phyloP scores from a whole-genome alignment of 1,140 invertebrate genomes.

The Dendrolimus punctatus region DNA sequence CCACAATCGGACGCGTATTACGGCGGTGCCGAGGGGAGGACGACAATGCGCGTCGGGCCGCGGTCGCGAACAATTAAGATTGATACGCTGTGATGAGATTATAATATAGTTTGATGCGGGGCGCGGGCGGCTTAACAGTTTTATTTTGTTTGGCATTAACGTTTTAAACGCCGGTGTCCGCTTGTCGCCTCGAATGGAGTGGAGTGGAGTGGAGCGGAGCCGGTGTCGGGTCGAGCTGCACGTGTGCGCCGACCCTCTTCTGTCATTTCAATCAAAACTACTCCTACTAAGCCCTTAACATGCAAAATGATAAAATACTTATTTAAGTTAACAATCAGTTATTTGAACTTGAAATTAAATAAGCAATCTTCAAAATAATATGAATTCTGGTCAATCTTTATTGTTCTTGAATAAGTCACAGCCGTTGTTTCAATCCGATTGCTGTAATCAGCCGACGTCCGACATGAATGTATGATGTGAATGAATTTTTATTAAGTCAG shows the following conservation, averaged over 20 bases:
- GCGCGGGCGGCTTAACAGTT: slow-evolving; percentile 14
- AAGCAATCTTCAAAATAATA: no score
- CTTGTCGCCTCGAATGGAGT: slow-evolving; percentile 12
- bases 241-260: neutral
- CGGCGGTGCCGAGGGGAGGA: slow-evolving; percentile 9
- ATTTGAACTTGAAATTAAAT: no score
- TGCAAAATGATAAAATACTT: neutral
- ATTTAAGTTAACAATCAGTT: no score
- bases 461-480: no score
- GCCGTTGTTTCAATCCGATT: no score
- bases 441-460: no score
- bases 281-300: neutral
- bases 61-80: slow-evolving; percentile 39
- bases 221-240: neutral
- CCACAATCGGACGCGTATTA: slow-evolving; percentile 12
- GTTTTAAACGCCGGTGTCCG: slow-evolving; percentile 2
- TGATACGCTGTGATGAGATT: slow-evolving; percentile 48
- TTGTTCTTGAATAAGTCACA: no score
- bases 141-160: slow-evolving; percentile 18
- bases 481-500: no score
- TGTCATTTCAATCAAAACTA: slow-evolving; percentile 1
- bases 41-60: slow-evolving; percentile 16
- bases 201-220: neutral
- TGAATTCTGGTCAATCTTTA: no score
- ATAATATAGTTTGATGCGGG: slow-evolving; percentile 37